A percentile compares a stretch with the other conserved stretches of the same genome.
phyloP scores from a whole-genome alignment of 1,140 invertebrate genomes.

The Caenorhabditis latens region DNA sequence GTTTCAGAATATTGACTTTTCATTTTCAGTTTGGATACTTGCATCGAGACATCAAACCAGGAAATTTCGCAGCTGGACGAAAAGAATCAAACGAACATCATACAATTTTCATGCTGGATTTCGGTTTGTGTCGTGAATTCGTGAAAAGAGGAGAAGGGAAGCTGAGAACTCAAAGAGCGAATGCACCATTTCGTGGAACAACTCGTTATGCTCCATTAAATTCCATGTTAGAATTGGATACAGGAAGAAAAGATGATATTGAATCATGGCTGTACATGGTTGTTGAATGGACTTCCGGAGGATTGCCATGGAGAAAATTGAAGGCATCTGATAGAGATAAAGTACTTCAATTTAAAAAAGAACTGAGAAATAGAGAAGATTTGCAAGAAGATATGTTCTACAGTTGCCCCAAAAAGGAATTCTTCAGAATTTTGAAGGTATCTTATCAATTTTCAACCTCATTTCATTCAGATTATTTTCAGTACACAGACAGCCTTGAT shows the following conservation, averaged over 20 bases:
- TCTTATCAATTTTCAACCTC: neutral
- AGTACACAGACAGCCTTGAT: slow-evolving; percentile 59
- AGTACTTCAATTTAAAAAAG: slow-evolving; percentile 59
- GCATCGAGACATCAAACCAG: slow-evolving; percentile 67
- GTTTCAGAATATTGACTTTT: neutral
- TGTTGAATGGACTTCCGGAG: slow-evolving; percentile 65
- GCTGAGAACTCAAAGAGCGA: slow-evolving; percentile 49
- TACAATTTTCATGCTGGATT: slow-evolving; percentile 64
- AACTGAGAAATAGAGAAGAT: slow-evolving; percentile 38
- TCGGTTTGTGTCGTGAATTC: slow-evolving; percentile 60
- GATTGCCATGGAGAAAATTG: slow-evolving; percentile 64
- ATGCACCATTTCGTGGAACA: slow-evolving; percentile 63
- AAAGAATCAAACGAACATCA: slow-evolving; percentile 59
- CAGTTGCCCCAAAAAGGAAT: slow-evolving; percentile 61
- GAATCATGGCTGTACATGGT: slow-evolving; percentile 67
- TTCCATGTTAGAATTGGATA: slow-evolving; percentile 59
- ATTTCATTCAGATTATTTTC: neutral
- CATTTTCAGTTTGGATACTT: slow-evolving; percentile 58
- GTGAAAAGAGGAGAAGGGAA: slow-evolving; percentile 50
- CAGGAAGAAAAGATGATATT: slow-evolving; percentile 65
- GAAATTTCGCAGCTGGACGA: slow-evolving; percentile 65
- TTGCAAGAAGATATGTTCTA: slow-evolving; percentile 51
- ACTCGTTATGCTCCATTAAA: slow-evolving; percentile 64
- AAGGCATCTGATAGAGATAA: slow-evolving; percentile 60
- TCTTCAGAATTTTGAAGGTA: slow-evolving; percentile 58